These are phyloP conservation scores for Nomada ruficornis DNA, from an alignment of 2,888 invertebrate genomes.

Conservation along the genomic window DNA sequence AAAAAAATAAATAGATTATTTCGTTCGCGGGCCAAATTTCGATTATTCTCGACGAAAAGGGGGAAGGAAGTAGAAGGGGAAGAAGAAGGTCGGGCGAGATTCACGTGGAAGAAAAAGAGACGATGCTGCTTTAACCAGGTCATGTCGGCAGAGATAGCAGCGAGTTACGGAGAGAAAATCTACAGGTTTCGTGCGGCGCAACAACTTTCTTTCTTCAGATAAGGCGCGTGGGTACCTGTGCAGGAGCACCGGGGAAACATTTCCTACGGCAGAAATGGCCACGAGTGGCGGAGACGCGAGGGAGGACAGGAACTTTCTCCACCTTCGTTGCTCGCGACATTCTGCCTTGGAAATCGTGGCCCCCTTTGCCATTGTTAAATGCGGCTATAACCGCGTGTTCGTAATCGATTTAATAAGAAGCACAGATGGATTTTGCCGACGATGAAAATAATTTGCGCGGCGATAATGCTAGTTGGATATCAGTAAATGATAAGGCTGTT, in stretches of 20 bases:
- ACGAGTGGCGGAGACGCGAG: constrained; percentile 28
- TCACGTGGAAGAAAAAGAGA: constrained; percentile 5
- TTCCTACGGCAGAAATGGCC: constrained; percentile 52
- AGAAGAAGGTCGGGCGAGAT: neutral
- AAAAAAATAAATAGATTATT: too few relatives aligned
- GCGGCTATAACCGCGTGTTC: neutral
- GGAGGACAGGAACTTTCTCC: constrained; percentile 75
- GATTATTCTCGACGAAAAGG: neutral
- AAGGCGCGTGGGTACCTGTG: constrained; percentile 33
- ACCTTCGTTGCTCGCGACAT: constrained; percentile 61
- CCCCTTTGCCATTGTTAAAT: neutral
- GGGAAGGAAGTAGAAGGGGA: neutral
- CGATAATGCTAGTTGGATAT: neutral
- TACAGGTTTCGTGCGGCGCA: constrained; percentile 44
- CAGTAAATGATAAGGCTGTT: neutral
- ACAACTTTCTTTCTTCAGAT: constrained; percentile 69
- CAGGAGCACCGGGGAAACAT: constrained; percentile 41
- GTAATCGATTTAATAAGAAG: neutral
- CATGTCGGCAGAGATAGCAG: constrained; percentile 47
- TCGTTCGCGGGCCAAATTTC: constrained; percentile 1
- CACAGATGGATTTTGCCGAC: neutral
- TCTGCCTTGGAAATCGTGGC: constrained; percentile 66
- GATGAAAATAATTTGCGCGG: neutral
- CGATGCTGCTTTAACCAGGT: constrained; percentile 55
- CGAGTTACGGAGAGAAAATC: constrained; percentile 60